Evolutionary conservation across 1,140 invertebrate species (phyloP), one percentile per base, ranked within the genome.

Genomic region (Batillaria attramentaria): DNA sequence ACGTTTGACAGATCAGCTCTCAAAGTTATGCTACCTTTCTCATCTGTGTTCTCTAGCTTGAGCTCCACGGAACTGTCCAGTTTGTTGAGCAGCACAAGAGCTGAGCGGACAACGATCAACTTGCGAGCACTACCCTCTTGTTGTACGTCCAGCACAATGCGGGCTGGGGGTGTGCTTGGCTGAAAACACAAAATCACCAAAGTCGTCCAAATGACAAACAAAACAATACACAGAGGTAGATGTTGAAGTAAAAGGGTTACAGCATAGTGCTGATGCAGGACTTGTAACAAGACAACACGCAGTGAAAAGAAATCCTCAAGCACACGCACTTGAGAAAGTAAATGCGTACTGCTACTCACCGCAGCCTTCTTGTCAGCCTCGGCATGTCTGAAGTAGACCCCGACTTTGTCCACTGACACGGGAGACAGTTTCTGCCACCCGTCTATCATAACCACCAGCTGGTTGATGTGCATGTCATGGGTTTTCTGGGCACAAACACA

Each of bases 391-490:
- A 99, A 99, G 90, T 96, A 99, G 28, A 96, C 93, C 1, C 98
- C 98, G 24, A 99, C 97, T 91, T 96, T 95, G 91, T 99, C 98
- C 1, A 99, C 95, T 3, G 96, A 96, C 1, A 99, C 95, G 24
- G 98, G 96, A 75, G 97, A 94, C 50, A 95, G 92, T 72, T 94
- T 93, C 78, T 88, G 83, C 97, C 97, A 99, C 16, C 97, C 97
- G 82, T 97, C 95, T 31, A 99, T 94, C 77, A 95, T 93, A 18
- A 99, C 95, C 24, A 94, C 92, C 57, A 99, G 93, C 89, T 98
- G 97, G 92, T 98, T 97, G 83, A 95, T 93, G 86, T 93, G 92
- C 57, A 95, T 91, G 78, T 95, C 94, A 89, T 97, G 96, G 0
- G 95, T 95, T 87, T 96, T 94, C 84, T 95, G 93, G 13, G 85